These are phyloP conservation scores for Sinodicranocentrus sp. DNA, from an alignment of 2,888 invertebrate genomes.

Conservation along the genomic window DNA sequence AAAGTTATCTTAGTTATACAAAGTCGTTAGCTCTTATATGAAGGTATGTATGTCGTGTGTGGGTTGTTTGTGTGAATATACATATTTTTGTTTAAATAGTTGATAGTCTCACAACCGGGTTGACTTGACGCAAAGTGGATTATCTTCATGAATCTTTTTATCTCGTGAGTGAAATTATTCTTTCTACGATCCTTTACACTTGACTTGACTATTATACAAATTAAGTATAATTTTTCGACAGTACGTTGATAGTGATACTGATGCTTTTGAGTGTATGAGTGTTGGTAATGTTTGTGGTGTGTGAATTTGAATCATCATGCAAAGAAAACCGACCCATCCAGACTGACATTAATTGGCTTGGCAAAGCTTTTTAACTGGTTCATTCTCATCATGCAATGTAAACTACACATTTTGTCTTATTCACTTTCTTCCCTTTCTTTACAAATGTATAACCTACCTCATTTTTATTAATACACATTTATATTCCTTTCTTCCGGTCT, in stretches of 20 bases:
- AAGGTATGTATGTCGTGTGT: too few relatives aligned
- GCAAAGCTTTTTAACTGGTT: slow-evolving; percentile 53
- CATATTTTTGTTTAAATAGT: background rate
- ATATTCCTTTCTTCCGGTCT: background rate
- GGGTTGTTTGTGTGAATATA: slow-evolving; percentile 12
- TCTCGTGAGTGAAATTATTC: slow-evolving; percentile 4
- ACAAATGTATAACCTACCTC: background rate
- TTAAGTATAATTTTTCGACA: slow-evolving; percentile 48
- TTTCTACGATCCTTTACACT: background rate
- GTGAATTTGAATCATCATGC: slow-evolving; percentile 32
- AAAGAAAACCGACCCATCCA: slow-evolving; percentile 43
- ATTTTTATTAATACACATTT: too few relatives aligned
- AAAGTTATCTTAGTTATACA: too few relatives aligned
- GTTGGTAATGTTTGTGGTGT: slow-evolving; percentile 6
- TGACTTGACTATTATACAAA: slow-evolving; percentile 20
- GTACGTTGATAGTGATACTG: slow-evolving; percentile 9
- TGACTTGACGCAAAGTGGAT: slow-evolving; percentile 24
- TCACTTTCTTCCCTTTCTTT: background rate
- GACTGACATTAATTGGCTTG: slow-evolving; percentile 67
- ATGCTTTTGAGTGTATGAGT: background rate
- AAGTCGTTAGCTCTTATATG: too few relatives aligned
- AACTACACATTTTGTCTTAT: too few relatives aligned
- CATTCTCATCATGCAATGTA: slow-evolving; percentile 32
- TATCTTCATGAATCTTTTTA: slow-evolving; percentile 42
- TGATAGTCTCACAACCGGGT: slow-evolving; percentile 19